Evolutionary conservation across 2,113 vertebrate species (phyloP).

Genomic region (Microtus montanus): DNA sequence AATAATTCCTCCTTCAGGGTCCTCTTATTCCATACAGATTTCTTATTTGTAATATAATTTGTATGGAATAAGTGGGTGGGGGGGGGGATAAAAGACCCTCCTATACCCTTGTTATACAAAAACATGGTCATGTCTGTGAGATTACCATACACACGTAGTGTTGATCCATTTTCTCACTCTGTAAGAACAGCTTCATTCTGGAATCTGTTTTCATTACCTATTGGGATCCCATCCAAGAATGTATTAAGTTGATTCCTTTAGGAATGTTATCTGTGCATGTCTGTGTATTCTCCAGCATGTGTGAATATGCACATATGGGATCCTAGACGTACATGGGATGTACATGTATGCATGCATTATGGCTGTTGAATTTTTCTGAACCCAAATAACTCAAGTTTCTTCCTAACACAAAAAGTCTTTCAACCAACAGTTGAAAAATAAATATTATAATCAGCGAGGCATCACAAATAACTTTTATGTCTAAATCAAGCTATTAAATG

Average conservation of each 20-base stretch:
- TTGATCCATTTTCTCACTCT: background rate
- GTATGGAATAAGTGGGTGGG: background rate
- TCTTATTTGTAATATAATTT: constrained; percentile 56
- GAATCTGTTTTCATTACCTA: background rate
- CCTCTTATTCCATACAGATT: background rate
- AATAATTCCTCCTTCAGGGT: constrained; percentile 35
- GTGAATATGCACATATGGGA: too few species aligned
- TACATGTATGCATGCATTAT: rapidly evolving
- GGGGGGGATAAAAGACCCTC: background rate
- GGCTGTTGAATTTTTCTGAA: constrained; percentile 15
- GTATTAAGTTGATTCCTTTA: background rate
- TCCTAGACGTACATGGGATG: too few species aligned
- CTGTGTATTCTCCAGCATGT: background rate
- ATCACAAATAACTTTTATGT: constrained; percentile 90
- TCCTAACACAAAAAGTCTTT: constrained; percentile 81
- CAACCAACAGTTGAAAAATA: constrained; percentile 83
- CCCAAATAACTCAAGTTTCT: constrained; percentile 65
- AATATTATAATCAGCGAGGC: constrained; percentile 86
- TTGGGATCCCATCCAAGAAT: background rate
- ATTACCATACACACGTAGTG: background rate
- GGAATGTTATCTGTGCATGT: background rate
- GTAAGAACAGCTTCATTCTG: background rate
- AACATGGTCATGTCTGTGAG: background rate
- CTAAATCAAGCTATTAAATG: constrained; percentile 90
- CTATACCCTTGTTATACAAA: background rate